A percentile compares a stretch with the other conserved stretches of the same genome.
Evolutionary conservation across 2,888 invertebrate species (phyloP).

Genomic region (Mythimna lalbum): DNA sequence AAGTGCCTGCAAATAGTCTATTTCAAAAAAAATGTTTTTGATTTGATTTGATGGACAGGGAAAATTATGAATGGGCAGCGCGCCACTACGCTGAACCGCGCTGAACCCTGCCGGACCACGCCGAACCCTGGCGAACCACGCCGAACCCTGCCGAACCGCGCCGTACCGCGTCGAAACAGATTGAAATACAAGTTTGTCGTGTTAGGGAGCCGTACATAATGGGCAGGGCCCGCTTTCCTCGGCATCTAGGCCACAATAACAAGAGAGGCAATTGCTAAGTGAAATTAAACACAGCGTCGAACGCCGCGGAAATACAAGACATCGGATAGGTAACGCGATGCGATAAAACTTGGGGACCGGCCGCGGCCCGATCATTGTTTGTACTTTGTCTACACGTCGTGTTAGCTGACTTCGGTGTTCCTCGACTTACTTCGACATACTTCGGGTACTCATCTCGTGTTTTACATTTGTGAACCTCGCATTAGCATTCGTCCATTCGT

Average conservation of each 20-base stretch:
- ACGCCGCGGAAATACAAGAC: slow-evolving; percentile 68
- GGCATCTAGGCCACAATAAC: slow-evolving; percentile 82
- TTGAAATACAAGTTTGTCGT: slow-evolving; percentile 67
- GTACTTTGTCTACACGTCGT: slow-evolving; percentile 33
- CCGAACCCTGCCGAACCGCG: slow-evolving; percentile 1
- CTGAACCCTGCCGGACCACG: neutral
- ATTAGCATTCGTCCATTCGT: slow-evolving; percentile 46
- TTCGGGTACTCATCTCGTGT: slow-evolving; percentile 45
- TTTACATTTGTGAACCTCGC: slow-evolving; percentile 52
- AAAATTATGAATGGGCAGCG: slow-evolving; percentile 54
- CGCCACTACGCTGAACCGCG: neutral
- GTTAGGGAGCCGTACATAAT: slow-evolving; percentile 76
- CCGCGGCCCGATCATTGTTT: slow-evolving; percentile 56
- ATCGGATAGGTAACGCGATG: slow-evolving; percentile 51
- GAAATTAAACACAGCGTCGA: slow-evolving; percentile 73
- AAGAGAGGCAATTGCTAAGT: slow-evolving; percentile 76
- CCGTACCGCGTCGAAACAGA: slow-evolving; percentile 45
- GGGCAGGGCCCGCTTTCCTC: slow-evolving; percentile 81
- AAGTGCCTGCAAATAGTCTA: no score
- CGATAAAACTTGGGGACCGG: slow-evolving; percentile 54
- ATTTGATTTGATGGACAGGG: slow-evolving; percentile 37
- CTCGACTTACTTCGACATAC: slow-evolving; percentile 38
- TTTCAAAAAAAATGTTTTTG: no score
- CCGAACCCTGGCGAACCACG: neutral
- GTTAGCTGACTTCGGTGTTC: slow-evolving; percentile 42